Base-by-base conservation (phyloP, 2,113 vertebrate genomes). In the Pelmatolapia mariae region DNA sequence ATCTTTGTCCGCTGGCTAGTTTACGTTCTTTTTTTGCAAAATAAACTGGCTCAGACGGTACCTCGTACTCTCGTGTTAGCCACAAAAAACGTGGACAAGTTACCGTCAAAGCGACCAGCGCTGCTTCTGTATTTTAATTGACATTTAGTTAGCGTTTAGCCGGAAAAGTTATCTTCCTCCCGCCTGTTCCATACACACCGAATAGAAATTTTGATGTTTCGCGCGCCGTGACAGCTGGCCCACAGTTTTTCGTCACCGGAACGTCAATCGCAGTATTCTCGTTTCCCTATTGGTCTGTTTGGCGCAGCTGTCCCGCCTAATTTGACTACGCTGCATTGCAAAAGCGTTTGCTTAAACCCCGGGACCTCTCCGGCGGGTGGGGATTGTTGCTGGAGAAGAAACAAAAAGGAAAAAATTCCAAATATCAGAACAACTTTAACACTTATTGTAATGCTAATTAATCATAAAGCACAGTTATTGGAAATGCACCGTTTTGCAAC, bases 221-320 rank as follows among this genome's bases (percentile, higher is more conserved):
- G 96, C 96, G 96, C 96, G 95, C 90, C 92, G 88, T 89, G 82
- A 93, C 89, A 95, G 91, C 93, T 94, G 93, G 43, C 19, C 84
- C 61, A 26, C 36, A 83, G 83, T 54, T 66, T 89, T 90, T 66
- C 53, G 7, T 36, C 86, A 56, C 11, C 4, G 71, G 61, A 12
- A 29, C 84, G 94, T 95, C 93, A 93, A 92, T 96, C 94, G 45
- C 2, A 22, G 2, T 0, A 2, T 88, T 86, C 88, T 63, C 82
- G 50, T 50, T 2, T 57, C 84, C 31, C 88, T 22, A 96, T 96
- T 97, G 96, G 96, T 82, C 18, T 1, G 2, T 26, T 12, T 0
- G 31, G 6, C 0, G 2, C 1, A 1, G 36, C 47, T 40, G 85
- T 36, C 9, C 91, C 91, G 84, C 93, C 90, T 4, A 57, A 5